Evolutionary conservation across 2,888 invertebrate genomes (phyloP).

Genomic region (Drosophila imparisetae): DNA sequence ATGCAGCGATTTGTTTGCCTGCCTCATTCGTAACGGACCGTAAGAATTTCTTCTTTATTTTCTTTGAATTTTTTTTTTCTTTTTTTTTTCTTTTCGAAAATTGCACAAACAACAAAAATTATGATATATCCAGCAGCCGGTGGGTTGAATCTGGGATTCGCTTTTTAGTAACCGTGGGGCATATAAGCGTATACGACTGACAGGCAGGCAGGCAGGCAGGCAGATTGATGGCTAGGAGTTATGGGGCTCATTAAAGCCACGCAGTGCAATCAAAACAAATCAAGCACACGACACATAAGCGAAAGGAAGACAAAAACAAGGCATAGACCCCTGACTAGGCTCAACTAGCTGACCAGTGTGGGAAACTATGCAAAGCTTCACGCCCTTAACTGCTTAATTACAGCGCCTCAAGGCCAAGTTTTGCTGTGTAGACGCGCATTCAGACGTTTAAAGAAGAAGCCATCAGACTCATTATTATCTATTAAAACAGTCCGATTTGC

Average conservation of each 20-base stretch:
- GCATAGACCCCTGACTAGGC: slow-evolving; percentile 44
- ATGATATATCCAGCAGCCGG: slow-evolving; percentile 60
- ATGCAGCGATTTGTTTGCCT: slow-evolving; percentile 44
- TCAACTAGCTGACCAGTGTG: slow-evolving; percentile 52
- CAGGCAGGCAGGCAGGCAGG: slow-evolving; percentile 34
- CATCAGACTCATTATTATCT: slow-evolving; percentile 76
- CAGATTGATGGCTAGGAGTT: slow-evolving; percentile 65
- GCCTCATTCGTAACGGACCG: slow-evolving; percentile 44
- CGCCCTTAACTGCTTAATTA: slow-evolving; percentile 81
- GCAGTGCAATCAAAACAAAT: slow-evolving; percentile 79
- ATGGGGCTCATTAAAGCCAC: slow-evolving; percentile 75
- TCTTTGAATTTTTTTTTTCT: background rate
- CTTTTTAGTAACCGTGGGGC: slow-evolving; percentile 29
- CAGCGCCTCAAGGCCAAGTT: slow-evolving; percentile 68
- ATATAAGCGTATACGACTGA: slow-evolving; percentile 30
- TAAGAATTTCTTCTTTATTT: slow-evolving; percentile 48
- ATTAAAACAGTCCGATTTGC: slow-evolving; percentile 70
- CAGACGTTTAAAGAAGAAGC: slow-evolving; percentile 9
- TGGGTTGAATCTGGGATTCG: slow-evolving; percentile 59
- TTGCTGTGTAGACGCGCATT: slow-evolving; percentile 6
- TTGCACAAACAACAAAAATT: slow-evolving; percentile 71
- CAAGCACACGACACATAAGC: slow-evolving; percentile 71
- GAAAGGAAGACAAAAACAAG: slow-evolving; percentile 13
- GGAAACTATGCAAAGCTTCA: slow-evolving; percentile 55
- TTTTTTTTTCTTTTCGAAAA: slow-evolving; percentile 40